Evolutionary conservation across 2,888 invertebrate species (phyloP), one percentile per base, ranked within the genome.

Genomic region (Dolichomitus sp.): DNA sequence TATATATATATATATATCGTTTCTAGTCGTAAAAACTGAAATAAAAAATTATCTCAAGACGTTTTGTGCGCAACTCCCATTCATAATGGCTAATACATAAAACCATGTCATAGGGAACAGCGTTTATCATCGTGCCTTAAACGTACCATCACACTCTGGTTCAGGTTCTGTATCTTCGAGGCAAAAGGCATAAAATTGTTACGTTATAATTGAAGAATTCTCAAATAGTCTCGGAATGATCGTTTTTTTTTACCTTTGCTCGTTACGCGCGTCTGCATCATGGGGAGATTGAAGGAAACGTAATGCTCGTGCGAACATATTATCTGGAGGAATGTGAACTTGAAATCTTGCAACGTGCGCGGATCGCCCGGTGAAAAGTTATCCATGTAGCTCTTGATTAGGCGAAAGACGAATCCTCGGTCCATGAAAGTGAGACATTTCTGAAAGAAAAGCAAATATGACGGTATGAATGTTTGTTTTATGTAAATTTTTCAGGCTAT

Each of bases 241-340:
- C 27, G 72, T 4, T 42, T 37, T 37, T 33, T 33, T 54, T 91
- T 89, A 94, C 94, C 94, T 90, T 90, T 92, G 48, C 92, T 87
- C 88, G 94, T 94, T 76, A 94, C 89, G 65, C 93, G 91, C 77
- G 95, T 95, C 65, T 96, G 95, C 91, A 96, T 96, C 87, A 98
- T 95, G 4, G 99, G 99, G 90, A 99, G 95, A 94, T 98, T 99
- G 89, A 99, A 96, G 0, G 98, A 97, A 69, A 99, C 96, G 92
- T 97, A 99, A 94, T 99, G 99, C 92, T 99, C 99, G 91, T 99
- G 99, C 45, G 97, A 97, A 91, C 98, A 98, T 61, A 99, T 96
- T 59, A 98, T 97, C 93, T 97, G 97, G 66, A 99, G 94, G 92
- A 99, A 98, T 80, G 97, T 97, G 91, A 98, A 98, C 94, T 99